These are phyloP conservation scores for Antennarius maculatus DNA, from an alignment of 2,797 vertebrate species.

Conservation along the genomic window DNA sequence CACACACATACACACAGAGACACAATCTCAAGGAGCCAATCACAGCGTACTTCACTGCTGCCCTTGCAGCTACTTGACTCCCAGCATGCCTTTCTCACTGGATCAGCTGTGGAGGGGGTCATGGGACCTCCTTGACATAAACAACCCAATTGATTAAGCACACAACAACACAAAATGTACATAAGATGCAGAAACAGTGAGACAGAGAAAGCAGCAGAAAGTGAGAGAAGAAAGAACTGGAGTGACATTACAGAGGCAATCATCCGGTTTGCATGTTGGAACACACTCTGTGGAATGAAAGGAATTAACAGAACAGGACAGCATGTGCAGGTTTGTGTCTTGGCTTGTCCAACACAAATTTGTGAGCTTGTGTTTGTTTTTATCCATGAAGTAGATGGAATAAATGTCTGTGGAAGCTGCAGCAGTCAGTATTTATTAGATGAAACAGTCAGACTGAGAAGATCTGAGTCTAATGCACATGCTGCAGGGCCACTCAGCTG, in stretches of 20 bases:
- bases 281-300: slow-evolving; percentile 80
- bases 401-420: slow-evolving; percentile 22
- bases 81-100: slow-evolving; percentile 70
- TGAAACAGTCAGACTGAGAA: slow-evolving; percentile 24
- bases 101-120: slow-evolving; percentile 67
- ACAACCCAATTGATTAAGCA: slow-evolving; percentile 38
- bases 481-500: slow-evolving; percentile 50
- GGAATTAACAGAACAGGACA: slow-evolving; percentile 69
- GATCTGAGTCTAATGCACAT: slow-evolving; percentile 33
- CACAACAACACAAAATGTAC: slow-evolving; percentile 32
- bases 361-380: slow-evolving; percentile 29
- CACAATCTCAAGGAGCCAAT: slow-evolving; percentile 54
- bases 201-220: slow-evolving; percentile 28
- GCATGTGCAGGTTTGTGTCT: slow-evolving; percentile 64
- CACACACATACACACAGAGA: slow-evolving; percentile 30
- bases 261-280: slow-evolving; percentile 66
- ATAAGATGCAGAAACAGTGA: slow-evolving; percentile 24
- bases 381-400: slow-evolving; percentile 11
- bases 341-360: slow-evolving; percentile 55
- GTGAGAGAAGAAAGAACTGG: neutral
- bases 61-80: slow-evolving; percentile 53
- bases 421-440: slow-evolving; percentile 39
- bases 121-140: slow-evolving; percentile 49
- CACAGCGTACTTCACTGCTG: slow-evolving; percentile 24
- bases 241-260: slow-evolving; percentile 32